A percentile compares a stretch with the other conserved stretches of the same genome.
These are phyloP conservation scores for Pipistrellus pipistrellus DNA, from an alignment of 2,797 vertebrate species.

Conservation along the genomic window DNA sequence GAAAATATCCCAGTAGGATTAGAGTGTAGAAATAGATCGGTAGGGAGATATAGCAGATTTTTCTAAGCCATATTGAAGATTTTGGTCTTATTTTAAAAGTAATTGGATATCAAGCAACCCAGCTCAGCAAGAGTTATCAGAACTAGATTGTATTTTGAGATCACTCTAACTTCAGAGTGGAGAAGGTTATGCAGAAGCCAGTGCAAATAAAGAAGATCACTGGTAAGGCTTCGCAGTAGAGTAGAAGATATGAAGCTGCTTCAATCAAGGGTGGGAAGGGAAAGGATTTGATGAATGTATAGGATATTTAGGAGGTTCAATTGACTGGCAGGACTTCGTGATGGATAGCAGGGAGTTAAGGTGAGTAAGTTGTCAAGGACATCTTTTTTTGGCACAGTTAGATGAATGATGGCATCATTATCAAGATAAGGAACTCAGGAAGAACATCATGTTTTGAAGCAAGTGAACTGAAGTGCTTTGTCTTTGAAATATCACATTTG, in stretches of 20 bases:
- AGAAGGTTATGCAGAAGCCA: background rate
- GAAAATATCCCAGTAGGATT: background rate
- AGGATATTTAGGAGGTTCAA: background rate
- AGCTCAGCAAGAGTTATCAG: background rate
- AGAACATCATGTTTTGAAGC: background rate
- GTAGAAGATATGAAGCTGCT: constrained; percentile 19
- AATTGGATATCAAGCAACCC: background rate
- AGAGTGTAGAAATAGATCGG: background rate
- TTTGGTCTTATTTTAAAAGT: constrained; percentile 22
- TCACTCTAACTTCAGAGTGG: background rate
- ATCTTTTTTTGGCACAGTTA: background rate
- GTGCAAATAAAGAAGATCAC: constrained; percentile 18
- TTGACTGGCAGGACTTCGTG: background rate
- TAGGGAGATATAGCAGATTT: background rate
- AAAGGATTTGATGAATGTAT: background rate
- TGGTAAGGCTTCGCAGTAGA: background rate
- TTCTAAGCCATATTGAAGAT: background rate
- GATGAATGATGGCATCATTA: background rate
- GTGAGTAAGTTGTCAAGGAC: background rate
- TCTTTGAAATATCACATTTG: constrained; percentile 22
- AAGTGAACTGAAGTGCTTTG: background rate
- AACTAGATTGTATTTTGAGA: constrained; percentile 10
- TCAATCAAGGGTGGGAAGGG: background rate
- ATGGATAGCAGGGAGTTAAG: background rate
- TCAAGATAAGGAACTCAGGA: background rate